Base-by-base conservation (phyloP, 53 echinoderm and acorn worm genomes). In the Paracentrotus lividus region DNA sequence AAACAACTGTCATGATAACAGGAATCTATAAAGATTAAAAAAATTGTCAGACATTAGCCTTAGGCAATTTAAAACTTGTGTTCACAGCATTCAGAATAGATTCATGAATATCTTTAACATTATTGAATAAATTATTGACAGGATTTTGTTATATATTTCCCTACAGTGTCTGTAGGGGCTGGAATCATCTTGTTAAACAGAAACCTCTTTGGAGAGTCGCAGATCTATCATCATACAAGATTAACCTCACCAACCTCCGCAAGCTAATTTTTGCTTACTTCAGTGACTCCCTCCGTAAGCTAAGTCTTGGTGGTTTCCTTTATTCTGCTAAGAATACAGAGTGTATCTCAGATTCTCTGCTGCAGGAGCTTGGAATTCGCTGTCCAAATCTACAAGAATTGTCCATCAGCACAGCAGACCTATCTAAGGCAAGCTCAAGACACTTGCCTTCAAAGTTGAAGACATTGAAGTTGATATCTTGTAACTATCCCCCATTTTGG, bases 241-340 rank as follows among this genome's bases (percentile, higher is more conserved):
- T 97, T 43, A 93, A 78, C 86, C 95, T 96, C 4, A 85, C 76
- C 84, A 89, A 90, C 55, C 88, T 96, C 2, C 95, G 97, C 93
- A 97, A 97, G 92, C 81, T 97, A 27, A 87, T 96, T 53, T 92
- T 96, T 88, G 93, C 93, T 72, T 96, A 97, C 96, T 97, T 95
- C 94, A 95, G 94, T 31, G 94, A 96, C 45, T 94, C 95, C 58
- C 93, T 97, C 8, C 59, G 61, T 21, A 93, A 92, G 21, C 94
- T 97, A 18, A 67, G 65, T 24, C 93, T 97, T 12, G 42, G 27
- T 3, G 97, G 97, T 4, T 97, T 97, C 64, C 68, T 95, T 40
- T 8, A 86, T 31, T 97, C 97, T 15, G 85, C 96, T 69, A 96
- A 95, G 65, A 93, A 94, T 27, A 95, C 96, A 2, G 95, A 96